These are phyloP conservation scores for Volucella inflata DNA, from an alignment of 2,888 invertebrate species.

Conservation along the genomic window DNA sequence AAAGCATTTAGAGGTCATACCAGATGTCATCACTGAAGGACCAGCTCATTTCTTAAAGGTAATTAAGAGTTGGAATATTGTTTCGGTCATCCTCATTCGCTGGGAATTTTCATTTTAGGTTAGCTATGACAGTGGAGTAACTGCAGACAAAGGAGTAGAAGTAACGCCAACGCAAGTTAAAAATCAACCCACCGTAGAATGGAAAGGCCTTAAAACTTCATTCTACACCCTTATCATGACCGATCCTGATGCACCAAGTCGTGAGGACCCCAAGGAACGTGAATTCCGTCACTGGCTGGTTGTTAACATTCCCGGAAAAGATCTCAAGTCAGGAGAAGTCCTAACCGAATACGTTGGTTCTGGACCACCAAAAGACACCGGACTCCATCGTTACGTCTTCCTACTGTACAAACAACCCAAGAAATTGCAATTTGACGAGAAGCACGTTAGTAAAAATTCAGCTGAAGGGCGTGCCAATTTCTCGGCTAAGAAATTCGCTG, in stretches of 20 bases:
- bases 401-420: slow-evolving; percentile 89
- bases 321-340: slow-evolving; percentile 89
- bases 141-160: slow-evolving; percentile 87
- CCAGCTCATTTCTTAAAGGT: slow-evolving; percentile 82
- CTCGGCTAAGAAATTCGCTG: slow-evolving; percentile 88
- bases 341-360: slow-evolving; percentile 92
- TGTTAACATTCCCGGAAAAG: slow-evolving; percentile 91
- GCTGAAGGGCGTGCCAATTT: slow-evolving; percentile 85
- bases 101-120: slow-evolving; percentile 76
- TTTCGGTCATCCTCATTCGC: background rate
- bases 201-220: slow-evolving; percentile 78
- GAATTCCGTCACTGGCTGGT: slow-evolving; percentile 98
- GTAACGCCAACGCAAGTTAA: slow-evolving; percentile 88
- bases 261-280: slow-evolving; percentile 90
- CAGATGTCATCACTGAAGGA: slow-evolving; percentile 81
- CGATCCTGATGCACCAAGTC: slow-evolving; percentile 97
- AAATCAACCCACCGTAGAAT: slow-evolving; percentile 80
- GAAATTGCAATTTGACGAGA: slow-evolving; percentile 86
- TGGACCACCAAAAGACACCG: slow-evolving; percentile 91
- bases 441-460: slow-evolving; percentile 80
- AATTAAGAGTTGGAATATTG: slow-evolving; percentile 40
- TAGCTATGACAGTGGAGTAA: slow-evolving; percentile 80
- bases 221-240: slow-evolving; percentile 82
- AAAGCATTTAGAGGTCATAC: slow-evolving; percentile 81
- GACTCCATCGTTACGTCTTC: slow-evolving; percentile 91